phyloP scores from a whole-genome alignment of 2,888 invertebrate species.

The Andrena trimmerana region DNA sequence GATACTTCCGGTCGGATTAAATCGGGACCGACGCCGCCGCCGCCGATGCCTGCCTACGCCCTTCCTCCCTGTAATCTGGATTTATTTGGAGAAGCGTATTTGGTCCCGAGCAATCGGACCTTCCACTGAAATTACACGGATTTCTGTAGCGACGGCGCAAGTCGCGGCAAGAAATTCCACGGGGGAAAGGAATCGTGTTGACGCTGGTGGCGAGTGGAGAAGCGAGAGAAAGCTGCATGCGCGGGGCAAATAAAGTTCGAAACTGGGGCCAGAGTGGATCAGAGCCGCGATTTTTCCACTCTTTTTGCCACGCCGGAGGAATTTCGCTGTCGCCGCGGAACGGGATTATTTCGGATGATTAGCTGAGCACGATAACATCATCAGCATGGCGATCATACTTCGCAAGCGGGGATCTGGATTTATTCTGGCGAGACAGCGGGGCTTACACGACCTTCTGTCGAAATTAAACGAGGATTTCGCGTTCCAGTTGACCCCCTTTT shows the following conservation, averaged over 20 bases:
- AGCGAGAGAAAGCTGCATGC: not conserved
- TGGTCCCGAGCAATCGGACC: too few relatives aligned
- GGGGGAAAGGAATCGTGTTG: too few relatives aligned
- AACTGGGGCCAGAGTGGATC: not conserved
- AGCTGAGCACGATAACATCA: conserved; percentile 49
- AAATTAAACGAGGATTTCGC: conserved; percentile 70
- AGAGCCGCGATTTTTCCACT: not conserved
- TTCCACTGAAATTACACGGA: too few relatives aligned
- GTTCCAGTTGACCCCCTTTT: conserved; percentile 57
- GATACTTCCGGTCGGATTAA: too few relatives aligned
- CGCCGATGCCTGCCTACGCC: too few relatives aligned
- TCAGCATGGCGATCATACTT: conserved; percentile 60
- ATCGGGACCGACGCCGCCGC: too few relatives aligned
- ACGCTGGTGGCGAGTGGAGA: too few relatives aligned
- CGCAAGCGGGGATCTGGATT: conserved; percentile 64
- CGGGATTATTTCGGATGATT: conserved; percentile 53
- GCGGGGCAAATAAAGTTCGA: not conserved
- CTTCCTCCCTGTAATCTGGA: too few relatives aligned
- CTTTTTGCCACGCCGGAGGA: conserved; percentile 4
- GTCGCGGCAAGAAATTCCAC: too few relatives aligned
- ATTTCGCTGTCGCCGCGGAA: conserved; percentile 37
- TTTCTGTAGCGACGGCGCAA: too few relatives aligned
- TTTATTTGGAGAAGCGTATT: too few relatives aligned
- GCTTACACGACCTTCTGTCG: conserved; percentile 67
- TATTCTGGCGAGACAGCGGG: conserved; percentile 62